Evolutionary conservation across 2,797 vertebrate species (phyloP), one percentile per base, ranked within the genome.

Genomic region (Champsocephalus esox): DNA sequence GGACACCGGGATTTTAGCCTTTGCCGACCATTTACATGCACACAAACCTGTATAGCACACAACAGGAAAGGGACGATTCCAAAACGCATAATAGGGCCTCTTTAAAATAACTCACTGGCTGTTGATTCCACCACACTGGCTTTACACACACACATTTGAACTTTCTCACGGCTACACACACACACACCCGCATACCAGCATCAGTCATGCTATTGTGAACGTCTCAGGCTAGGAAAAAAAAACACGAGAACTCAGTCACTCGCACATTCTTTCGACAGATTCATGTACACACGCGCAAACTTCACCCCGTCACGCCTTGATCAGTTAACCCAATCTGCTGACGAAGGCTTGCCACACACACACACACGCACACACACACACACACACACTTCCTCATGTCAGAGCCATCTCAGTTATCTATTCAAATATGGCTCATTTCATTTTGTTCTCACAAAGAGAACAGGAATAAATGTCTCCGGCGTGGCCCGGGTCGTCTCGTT

Each of bases 291-390:
- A 91, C 82, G 86, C 38, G 73, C 88, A 85, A 86, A 75, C 74
- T 51, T 73, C 81, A 79, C 44, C 83, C 67, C 83, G 88, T 83
- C 88, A 90, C 77, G 79, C 89, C 90, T 85, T 75, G 83, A 87
- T 88, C 88, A 89, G 83, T 79, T 82, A 85, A 86, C 77, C 78
- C 77, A 81, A 88, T 79, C 87, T 87, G 91, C 90, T 93, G 89
- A 92, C 68, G 70, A 81, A 83, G 63, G 59, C 75, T 64, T 75
- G 62, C 45, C 70, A 69, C 66, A 46, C 61, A 66, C 67, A 51
- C 67, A 64, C 44, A 49, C 50, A 28, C 73, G 43, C 61, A 66
- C 67, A 51, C 67, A 64, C 44, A 49, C 50, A 28, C 73, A 69
- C 66, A 46, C 61, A 66, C 67, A 51, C 67, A 69, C 70, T 84